Percentiles rank a stretch among this genome's conserved stretches.
phyloP scores from a whole-genome alignment of 2,113 vertebrate genomes.

The Aphelocoma coerulescens region DNA sequence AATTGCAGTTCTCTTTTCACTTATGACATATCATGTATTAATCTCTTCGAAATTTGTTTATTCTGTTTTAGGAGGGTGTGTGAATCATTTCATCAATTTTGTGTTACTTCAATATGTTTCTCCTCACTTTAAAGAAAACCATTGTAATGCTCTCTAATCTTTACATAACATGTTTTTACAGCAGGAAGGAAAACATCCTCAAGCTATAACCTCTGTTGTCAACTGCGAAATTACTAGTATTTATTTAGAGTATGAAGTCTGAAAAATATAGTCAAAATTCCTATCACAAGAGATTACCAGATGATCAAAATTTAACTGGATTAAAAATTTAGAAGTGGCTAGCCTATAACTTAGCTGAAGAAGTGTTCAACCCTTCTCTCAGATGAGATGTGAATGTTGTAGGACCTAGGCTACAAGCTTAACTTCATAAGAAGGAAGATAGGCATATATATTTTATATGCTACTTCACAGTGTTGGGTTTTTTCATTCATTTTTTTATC shows the following conservation, averaged over 20 bases:
- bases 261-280: slow-evolving; percentile 51
- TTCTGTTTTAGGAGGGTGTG: slow-evolving; percentile 14
- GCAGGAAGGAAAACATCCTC: slow-evolving; percentile 49
- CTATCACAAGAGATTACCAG: slow-evolving; percentile 15
- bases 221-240: slow-evolving; percentile 51
- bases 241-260: slow-evolving; percentile 52
- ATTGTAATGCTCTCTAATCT: slow-evolving; percentile 33
- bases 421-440: background rate
- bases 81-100: slow-evolving; percentile 51
- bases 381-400: background rate
- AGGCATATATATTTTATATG: background rate
- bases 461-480: background rate
- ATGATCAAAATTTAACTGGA: slow-evolving; percentile 24
- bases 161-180: slow-evolving; percentile 35
- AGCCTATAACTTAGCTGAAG: background rate
- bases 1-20: background rate
- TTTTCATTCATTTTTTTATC: background rate
- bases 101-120: slow-evolving; percentile 47
- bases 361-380: background rate
- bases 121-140: slow-evolving; percentile 53
- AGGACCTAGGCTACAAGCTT: background rate
- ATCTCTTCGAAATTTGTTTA: slow-evolving; percentile 54
- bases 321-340: slow-evolving; percentile 11
- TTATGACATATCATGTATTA: slow-evolving; percentile 17
- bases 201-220: slow-evolving; percentile 60